phyloP scores from a whole-genome alignment of 2,888 invertebrate species.

The Calliphora vomitoria region DNA sequence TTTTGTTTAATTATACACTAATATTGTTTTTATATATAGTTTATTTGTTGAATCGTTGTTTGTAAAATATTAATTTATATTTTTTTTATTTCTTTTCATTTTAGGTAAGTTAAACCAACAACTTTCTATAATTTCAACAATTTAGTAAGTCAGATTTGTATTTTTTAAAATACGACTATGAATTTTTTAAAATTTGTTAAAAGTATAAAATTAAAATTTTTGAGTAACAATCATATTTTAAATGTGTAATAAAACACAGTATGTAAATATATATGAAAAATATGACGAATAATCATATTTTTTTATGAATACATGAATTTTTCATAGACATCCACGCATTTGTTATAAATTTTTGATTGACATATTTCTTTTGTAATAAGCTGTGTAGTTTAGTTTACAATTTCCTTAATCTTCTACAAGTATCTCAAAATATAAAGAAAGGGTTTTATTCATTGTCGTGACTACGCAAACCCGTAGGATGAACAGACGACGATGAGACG shows the following conservation, averaged over 20 bases:
- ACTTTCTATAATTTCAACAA: neutral
- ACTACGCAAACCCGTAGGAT: conserved; percentile 42
- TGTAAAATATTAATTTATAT: neutral
- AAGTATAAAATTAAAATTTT: too few species aligned
- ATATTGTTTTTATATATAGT: too few species aligned
- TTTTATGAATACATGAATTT: neutral
- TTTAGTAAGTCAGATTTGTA: neutral
- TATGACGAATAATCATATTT: conserved; percentile 7
- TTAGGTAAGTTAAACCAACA: neutral
- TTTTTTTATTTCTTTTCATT: neutral
- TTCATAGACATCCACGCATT: conserved; percentile 41
- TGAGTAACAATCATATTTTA: too few species aligned
- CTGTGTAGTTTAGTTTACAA: neutral
- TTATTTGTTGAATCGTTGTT: neutral
- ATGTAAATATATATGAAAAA: neutral
- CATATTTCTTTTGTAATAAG: neutral
- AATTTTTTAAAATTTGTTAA: too few species aligned
- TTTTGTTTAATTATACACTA: too few species aligned
- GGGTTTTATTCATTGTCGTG: conserved; percentile 31
- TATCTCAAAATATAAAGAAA: conserved; percentile 7
- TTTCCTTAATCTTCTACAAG: conserved; percentile 31
- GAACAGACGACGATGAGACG: neutral
- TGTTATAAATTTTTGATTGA: conserved; percentile 44
- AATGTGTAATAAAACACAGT: too few species aligned
- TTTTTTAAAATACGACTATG: neutral